Percentiles rank a stretch among this genome's conserved stretches.
Conservation (phyloP, 2,888 invertebrate species). For the Drosophila bunnanda region DNA sequence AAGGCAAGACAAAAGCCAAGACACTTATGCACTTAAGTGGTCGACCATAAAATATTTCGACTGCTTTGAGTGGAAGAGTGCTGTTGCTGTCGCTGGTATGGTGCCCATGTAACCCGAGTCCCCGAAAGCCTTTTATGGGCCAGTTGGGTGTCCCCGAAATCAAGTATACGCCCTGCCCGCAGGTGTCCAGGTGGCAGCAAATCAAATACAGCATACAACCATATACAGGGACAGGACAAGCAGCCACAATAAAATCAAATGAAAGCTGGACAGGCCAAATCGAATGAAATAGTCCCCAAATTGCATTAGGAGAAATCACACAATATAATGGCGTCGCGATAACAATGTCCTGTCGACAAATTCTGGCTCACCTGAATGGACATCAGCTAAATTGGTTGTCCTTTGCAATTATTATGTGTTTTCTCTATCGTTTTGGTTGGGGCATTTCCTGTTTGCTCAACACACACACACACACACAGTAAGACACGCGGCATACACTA, state of each 20-base stretch:
- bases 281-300: constrained; percentile 69
- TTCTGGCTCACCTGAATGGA: constrained; percentile 69
- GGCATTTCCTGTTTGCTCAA: constrained; percentile 47
- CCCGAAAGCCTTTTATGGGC: constrained; percentile 46
- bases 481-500: constrained; percentile 14
- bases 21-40: constrained; percentile 66
- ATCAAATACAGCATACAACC: constrained; percentile 33
- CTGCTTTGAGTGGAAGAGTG: constrained; percentile 55
- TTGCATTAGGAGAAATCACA: constrained; percentile 61
- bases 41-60: constrained; percentile 66
- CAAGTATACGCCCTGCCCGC: constrained; percentile 24
- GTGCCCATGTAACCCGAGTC: constrained; percentile 49
- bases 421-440: constrained; percentile 46
- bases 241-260: constrained; percentile 66
- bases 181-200: constrained; percentile 34
- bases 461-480: constrained; percentile 12
- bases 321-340: constrained; percentile 64
- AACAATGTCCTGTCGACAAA: constrained; percentile 65
- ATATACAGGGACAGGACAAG: constrained; percentile 13
- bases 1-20: constrained; percentile 65
- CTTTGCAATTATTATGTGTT: constrained; percentile 70
- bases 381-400: constrained; percentile 67
- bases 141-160: constrained; percentile 23
- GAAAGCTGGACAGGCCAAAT: constrained; percentile 61
- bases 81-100: constrained; percentile 11